These are phyloP conservation scores for Anas platyrhynchos DNA, from an alignment of 2,113 vertebrate species.

Conservation along the genomic window DNA sequence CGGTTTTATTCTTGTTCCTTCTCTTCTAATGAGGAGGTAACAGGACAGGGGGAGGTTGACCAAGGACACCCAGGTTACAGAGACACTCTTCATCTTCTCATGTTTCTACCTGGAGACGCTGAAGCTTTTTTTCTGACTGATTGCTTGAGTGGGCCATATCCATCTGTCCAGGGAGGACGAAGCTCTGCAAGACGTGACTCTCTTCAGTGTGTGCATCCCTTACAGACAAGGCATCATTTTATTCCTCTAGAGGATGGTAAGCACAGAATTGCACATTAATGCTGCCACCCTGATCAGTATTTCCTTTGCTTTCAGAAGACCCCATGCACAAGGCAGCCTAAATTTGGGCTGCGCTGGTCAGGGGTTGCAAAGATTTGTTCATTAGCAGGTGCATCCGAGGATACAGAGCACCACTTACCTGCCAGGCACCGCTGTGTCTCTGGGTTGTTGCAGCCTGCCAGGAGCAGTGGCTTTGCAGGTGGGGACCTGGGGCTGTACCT, in stretches of 20 bases:
- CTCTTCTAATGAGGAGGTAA: constrained; percentile 8
- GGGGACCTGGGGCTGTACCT: not conserved
- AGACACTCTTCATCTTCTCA: not conserved
- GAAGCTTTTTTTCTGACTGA: not conserved
- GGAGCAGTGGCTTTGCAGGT: not conserved
- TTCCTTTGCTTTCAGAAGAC: not conserved
- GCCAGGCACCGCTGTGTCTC: not conserved
- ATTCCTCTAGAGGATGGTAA: not conserved
- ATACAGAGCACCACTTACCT: not conserved
- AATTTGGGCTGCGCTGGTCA: accelerated
- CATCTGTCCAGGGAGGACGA: not conserved
- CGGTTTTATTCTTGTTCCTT: not conserved
- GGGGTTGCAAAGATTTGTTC: not conserved
- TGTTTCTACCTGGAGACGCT: not conserved
- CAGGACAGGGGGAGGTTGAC: not conserved
- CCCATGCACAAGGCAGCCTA: accelerated
- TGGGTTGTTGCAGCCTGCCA: not conserved
- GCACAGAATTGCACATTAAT: not conserved
- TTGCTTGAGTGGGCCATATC: not conserved
- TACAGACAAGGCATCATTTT: not conserved
- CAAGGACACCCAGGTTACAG: constrained; percentile 2
- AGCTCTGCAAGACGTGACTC: not conserved
- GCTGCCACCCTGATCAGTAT: not conserved
- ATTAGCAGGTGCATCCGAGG: not conserved
- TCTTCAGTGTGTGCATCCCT: not conserved